A percentile compares a stretch with the other conserved stretches of the same genome.
These are phyloP conservation scores for Orientallactaga bullata DNA, from an alignment of 2,113 vertebrate genomes.

Conservation along the genomic window DNA sequence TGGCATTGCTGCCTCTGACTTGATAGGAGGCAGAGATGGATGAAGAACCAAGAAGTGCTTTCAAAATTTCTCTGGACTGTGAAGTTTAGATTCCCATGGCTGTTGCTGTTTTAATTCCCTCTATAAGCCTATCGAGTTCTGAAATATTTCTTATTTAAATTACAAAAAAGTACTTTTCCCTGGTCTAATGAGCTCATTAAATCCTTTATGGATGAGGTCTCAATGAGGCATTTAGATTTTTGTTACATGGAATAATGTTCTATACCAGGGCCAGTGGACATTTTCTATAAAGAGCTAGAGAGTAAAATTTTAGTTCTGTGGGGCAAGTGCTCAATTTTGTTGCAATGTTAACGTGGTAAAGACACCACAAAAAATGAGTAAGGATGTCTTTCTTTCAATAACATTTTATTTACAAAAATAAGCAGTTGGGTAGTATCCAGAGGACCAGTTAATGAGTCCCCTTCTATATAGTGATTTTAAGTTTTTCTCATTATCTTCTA, in stretches of 20 bases:
- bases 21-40: conserved; percentile 1
- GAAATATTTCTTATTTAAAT: not conserved
- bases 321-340: not conserved
- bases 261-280: not conserved
- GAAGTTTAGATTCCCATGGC: not conserved
- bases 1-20: conserved; percentile 51
- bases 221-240: not conserved
- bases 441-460: rapidly evolving
- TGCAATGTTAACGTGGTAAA: not conserved
- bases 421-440: not conserved
- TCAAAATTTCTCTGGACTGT: not conserved
- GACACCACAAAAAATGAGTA: not conserved
- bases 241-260: not conserved
- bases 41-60: not conserved
- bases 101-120: not conserved
- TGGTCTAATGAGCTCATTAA: not conserved
- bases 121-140: not conserved
- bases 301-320: not conserved
- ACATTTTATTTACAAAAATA: not conserved
- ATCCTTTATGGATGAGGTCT: not conserved
- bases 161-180: not conserved
- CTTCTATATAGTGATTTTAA: too few species aligned
- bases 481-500: too few species aligned
- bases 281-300: not conserved
- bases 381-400: not conserved